Conservation (phyloP, 1,140 invertebrate genomes). For the Zaprionus ornatus region DNA sequence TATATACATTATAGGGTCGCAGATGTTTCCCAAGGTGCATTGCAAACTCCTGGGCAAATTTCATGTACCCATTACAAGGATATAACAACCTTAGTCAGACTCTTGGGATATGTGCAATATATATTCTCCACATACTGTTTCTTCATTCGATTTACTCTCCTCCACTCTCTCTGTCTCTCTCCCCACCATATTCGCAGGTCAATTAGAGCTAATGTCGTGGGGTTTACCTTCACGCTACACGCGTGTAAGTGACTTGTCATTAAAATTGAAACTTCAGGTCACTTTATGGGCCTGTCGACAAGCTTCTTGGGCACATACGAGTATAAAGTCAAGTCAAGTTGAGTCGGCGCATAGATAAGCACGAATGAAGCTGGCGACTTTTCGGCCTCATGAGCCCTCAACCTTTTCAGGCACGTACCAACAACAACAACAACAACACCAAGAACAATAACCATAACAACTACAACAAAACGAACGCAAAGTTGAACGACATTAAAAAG, state of each 20-base stretch:
- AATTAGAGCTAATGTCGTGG: constrained; percentile 55
- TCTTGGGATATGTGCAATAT: too few species aligned
- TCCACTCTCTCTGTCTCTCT: neutral
- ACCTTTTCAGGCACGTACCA: constrained; percentile 67
- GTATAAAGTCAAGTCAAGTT: constrained; percentile 28
- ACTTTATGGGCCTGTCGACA: constrained; percentile 64
- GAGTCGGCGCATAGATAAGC: constrained; percentile 58
- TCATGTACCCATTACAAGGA: too few species aligned
- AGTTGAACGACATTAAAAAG: constrained; percentile 71
- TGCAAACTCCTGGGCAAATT: too few species aligned
- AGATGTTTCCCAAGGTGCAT: too few species aligned
- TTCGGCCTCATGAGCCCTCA: constrained; percentile 28
- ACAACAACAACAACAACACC: constrained; percentile 8
- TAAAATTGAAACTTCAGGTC: constrained; percentile 74
- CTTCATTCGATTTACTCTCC: too few species aligned
- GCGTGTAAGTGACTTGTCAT: constrained; percentile 75
- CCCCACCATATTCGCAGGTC: constrained; percentile 16
- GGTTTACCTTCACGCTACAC: constrained; percentile 17
- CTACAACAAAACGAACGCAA: constrained; percentile 24
- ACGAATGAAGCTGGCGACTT: constrained; percentile 26
- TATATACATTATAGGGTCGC: too few species aligned
- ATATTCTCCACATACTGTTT: neutral
- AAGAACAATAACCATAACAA: too few species aligned
- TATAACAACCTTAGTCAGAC: too few species aligned
- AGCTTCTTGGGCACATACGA: constrained; percentile 44